Conservation (phyloP, 2,888 invertebrate species). For the Drosophila meridiana region DNA sequence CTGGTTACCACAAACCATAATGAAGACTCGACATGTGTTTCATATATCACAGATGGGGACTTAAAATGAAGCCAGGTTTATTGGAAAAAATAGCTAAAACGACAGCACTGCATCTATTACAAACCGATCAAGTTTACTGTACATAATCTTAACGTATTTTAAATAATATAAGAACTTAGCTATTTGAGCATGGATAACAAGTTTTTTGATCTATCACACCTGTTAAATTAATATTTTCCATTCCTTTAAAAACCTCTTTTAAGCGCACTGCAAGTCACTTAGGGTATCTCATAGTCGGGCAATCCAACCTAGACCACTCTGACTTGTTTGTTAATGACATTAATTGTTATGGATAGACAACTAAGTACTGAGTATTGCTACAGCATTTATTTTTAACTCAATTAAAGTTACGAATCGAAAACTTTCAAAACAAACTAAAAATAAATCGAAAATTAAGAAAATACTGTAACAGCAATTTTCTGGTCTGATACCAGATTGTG, state of each 20-base stretch:
- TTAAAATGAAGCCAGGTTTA: no score
- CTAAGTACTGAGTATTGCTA: neutral
- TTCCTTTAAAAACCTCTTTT: no score
- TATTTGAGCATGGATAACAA: neutral
- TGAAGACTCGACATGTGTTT: no score
- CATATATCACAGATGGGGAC: no score
- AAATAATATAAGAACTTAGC: neutral
- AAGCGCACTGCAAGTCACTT: no score
- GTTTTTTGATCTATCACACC: no score
- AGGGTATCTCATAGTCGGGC: neutral
- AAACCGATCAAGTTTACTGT: neutral
- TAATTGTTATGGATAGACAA: neutral
- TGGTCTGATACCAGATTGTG: neutral
- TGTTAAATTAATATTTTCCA: no score
- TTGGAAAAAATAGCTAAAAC: no score
- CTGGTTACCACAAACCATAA: no score
- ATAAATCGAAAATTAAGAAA: neutral
- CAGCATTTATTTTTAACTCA: neutral
- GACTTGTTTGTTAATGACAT: neutral
- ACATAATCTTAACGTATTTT: neutral
- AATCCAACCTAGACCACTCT: neutral
- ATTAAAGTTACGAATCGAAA: neutral
- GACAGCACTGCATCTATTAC: no score
- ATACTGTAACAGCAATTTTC: neutral
- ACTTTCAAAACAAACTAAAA: slow-evolving; percentile 3